Base-by-base conservation (phyloP, 2,888 invertebrate genomes). In the Lycaena phlaeas region DNA sequence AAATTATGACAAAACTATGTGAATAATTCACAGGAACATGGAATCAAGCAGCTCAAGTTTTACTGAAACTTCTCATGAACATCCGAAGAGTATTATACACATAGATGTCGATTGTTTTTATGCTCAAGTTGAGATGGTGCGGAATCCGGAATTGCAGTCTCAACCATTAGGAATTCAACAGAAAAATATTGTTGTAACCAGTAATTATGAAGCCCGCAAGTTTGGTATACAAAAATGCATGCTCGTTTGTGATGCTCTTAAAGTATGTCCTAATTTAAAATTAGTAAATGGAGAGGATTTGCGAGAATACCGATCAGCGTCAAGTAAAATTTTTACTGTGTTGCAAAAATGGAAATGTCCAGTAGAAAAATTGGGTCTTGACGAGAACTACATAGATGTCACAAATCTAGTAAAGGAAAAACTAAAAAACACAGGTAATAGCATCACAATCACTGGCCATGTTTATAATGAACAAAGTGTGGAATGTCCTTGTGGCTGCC, bases 71-170 rank as follows among this genome's bases (percentile, higher is more conserved):
- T 68, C 67, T 46, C 66, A 58, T 48, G 77, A 75, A 48, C 93
- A 93, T 70, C 78, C 87, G 40, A 88, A 88, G 59, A 88, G 88
- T 46, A 91, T 94, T 52, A 87, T 94, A 59, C 94, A 94, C 66
- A 82, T 94, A 56, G 94, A 94, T 65, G 85, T 93, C 64, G 94
- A 94, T 68, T 94, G 91, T 68, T 94, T 92, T 75, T 94, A 94
- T 75, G 94, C 94, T 45, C 94, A 94, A 86, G 93, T 94, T 50
- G 94, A 94, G 76, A 92, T 91, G 87, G 67, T 91, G 42, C 87
- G 88, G 52, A 88, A 92, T 64, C 92, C 93, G 2, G 84, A 88
- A 54, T 71, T 92, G 40, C 84, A 87, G 47, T 76, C 79, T 40
- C 86, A 88, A 53, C 93, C 94, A 17, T 69, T 94, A 48, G 95